phyloP scores from a whole-genome alignment of 2,888 invertebrate genomes.

The Ophion costatus region DNA sequence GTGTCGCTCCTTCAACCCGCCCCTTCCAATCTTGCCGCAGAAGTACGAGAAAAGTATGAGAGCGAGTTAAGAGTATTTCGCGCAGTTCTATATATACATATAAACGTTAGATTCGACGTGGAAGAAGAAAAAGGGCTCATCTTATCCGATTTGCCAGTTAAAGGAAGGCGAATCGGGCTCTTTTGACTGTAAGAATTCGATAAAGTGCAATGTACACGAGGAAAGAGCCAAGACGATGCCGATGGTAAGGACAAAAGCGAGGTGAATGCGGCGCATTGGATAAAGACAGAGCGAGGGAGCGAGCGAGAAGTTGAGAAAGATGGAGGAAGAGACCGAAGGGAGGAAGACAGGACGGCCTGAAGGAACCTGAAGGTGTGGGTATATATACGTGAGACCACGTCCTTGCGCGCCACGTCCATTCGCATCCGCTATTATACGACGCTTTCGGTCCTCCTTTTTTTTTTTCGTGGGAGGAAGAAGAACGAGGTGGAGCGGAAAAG shows the following conservation, averaged over 20 bases:
- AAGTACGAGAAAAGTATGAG: slow-evolving; percentile 36
- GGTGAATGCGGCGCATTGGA: too few relatives aligned
- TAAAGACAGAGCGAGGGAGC: neutral
- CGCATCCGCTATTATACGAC: slow-evolving; percentile 64
- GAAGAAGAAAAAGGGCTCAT: neutral
- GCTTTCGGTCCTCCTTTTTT: slow-evolving; percentile 36
- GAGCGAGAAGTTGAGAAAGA: neutral
- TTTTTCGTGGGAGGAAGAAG: slow-evolving; percentile 20
- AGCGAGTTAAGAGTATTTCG: slow-evolving; percentile 42
- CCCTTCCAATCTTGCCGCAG: neutral
- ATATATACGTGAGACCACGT: slow-evolving; percentile 52
- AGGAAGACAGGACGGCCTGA: slow-evolving; percentile 4
- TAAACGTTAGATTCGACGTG: neutral
- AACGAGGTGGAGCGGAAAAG: neutral
- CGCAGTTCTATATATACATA: slow-evolving; percentile 11
- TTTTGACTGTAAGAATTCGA: slow-evolving; percentile 4
- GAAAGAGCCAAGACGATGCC: neutral
- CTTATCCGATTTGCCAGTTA: neutral
- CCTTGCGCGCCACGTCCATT: slow-evolving; percentile 58
- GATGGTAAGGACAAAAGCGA: neutral
- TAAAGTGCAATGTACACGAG: neutral
- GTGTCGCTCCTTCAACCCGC: neutral
- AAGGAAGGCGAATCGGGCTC: neutral
- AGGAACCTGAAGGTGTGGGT: slow-evolving; percentile 14
- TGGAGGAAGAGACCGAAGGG: slow-evolving; percentile 5